These are phyloP conservation scores for Ectropis grisescens DNA, from an alignment of 1,140 invertebrate genomes.

Conservation along the genomic window DNA sequence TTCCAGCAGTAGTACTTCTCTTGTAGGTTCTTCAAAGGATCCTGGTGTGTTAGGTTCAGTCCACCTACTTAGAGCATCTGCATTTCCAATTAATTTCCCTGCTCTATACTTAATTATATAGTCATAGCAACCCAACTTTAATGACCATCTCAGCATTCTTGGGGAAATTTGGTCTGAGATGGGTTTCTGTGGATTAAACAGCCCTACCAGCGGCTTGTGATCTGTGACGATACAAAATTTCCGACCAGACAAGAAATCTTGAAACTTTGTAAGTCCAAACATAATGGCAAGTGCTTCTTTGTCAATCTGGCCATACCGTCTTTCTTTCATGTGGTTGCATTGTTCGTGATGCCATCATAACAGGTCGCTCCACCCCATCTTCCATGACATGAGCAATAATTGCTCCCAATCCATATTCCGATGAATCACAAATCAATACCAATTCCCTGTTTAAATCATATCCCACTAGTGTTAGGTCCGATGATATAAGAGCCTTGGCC, in stretches of 20 bases:
- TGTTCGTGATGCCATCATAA: conserved; percentile 1
- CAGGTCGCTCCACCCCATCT: neutral
- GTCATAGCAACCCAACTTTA: neutral
- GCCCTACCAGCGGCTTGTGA: neutral
- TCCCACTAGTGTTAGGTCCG: conserved; percentile 10
- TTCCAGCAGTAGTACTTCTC: neutral
- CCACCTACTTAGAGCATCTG: neutral
- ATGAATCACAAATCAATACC: neutral
- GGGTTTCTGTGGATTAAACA: neutral
- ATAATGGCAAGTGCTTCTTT: neutral
- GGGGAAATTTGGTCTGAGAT: neutral
- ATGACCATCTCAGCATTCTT: neutral
- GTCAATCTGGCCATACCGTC: conserved; percentile 1
- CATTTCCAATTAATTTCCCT: neutral
- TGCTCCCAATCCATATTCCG: no score
- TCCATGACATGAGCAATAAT: no score
- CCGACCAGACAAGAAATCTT: neutral
- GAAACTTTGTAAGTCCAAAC: neutral
- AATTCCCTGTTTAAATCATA: conserved; percentile 10
- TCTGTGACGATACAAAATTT: neutral
- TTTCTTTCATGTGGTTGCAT: conserved; percentile 1
- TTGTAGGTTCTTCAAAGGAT: neutral
- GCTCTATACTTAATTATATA: neutral
- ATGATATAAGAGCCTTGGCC: conserved; percentile 13
- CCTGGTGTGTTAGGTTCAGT: neutral